Percentiles rank a stretch among this genome's conserved stretches.
Evolutionary conservation across 1,140 invertebrate species (phyloP).

Genomic region (Bombus balteatus): DNA sequence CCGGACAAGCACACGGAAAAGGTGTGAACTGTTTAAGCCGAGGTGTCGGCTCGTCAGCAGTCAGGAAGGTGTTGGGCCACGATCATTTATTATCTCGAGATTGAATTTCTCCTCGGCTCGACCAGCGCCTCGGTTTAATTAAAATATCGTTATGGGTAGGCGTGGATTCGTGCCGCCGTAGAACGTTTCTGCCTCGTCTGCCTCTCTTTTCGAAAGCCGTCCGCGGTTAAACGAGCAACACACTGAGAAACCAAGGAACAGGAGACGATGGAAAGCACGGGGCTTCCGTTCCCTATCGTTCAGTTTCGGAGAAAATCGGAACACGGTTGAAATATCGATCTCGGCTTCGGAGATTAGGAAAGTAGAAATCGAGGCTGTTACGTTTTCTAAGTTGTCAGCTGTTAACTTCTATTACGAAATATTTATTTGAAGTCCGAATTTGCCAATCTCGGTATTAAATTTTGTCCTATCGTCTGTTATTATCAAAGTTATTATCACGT

Average conservation of each 20-base stretch:
- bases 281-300: slow-evolving; percentile 55
- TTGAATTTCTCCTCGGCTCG: slow-evolving; percentile 82
- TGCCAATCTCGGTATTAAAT: no score
- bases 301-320: no score
- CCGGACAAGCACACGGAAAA: slow-evolving; percentile 69
- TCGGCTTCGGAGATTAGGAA: background rate
- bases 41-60: slow-evolving; percentile 80
- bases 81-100: slow-evolving; percentile 84
- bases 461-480: no score
- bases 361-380: background rate
- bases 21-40: slow-evolving; percentile 82
- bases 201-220: slow-evolving; percentile 62
- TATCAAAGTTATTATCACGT: no score
- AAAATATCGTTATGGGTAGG: slow-evolving; percentile 84
- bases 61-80: slow-evolving; percentile 81
- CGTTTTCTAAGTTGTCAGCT: background rate
- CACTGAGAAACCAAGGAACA: slow-evolving; percentile 5
- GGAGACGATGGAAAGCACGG: slow-evolving; percentile 40
- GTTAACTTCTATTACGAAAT: no score
- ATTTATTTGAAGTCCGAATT: background rate
- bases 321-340: background rate
- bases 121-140: slow-evolving; percentile 81
- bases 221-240: slow-evolving; percentile 34
- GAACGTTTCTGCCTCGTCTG: slow-evolving; percentile 66
- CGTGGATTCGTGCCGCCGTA: slow-evolving; percentile 80